Base-by-base conservation (phyloP, 2,797 vertebrate species). In the Numenius phaeopus region DNA sequence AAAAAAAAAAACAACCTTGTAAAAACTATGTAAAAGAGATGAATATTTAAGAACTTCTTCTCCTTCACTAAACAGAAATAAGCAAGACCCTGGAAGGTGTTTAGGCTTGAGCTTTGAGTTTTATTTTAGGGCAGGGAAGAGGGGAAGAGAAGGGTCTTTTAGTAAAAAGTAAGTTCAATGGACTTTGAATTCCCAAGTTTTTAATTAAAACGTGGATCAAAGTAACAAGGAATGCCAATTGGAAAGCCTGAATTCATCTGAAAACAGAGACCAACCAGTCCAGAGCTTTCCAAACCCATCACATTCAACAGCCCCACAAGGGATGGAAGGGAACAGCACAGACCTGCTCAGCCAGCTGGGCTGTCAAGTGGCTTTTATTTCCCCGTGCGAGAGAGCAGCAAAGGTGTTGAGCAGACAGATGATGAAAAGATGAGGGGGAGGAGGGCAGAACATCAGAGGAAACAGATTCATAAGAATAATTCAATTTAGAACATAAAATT, bases 401-500 rank as follows among this genome's bases (percentile, higher is more conserved):
- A 91, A 91, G 86, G 85, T 83, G 90, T 80, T 62, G 65, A 83
- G 78, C 80, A 52, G 83, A 93, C 72, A 96, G 81, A 77, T 96
- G 65, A 94, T 81, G 55, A 89, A 96, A 94, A 85, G 82, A 78
- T 78, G 65, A 15, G 18, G 40, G 34, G 47, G 34, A 72, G 83
- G 75, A 94, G 89, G 92, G 95, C 89, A 97, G 32, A 94, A 91
- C 95, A 94, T 91, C 82, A 95, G 83, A 96, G 89, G 40, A 77
- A 96, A 76, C 3, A 72, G n/a, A 92, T 98, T 96, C 87, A 61
- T 72, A 94, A 96, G 94, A 98, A 98, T 98, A 97, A 98, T 97
- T 98, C 97, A 97, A 98, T 98, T 98, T 97, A 49, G 96, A 97
- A 97, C 96, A 93, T 93, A 91, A 97, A 98, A 98, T 98, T 97